These are phyloP conservation scores for Muscicapa comitata DNA, from an alignment of 2,797 vertebrate species.

Conservation along the genomic window DNA sequence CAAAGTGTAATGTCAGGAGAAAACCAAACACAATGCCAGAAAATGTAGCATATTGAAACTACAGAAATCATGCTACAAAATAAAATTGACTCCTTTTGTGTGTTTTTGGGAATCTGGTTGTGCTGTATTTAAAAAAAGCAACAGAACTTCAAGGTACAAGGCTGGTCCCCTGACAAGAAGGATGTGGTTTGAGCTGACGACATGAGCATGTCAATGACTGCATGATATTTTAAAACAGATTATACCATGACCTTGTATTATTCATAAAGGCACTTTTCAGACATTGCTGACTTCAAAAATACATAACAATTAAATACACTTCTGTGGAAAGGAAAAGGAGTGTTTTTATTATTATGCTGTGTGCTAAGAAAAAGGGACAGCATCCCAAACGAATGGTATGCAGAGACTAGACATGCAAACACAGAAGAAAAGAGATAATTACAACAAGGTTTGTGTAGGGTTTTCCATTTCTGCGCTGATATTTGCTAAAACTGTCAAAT, in stretches of 20 bases:
- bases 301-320: background rate
- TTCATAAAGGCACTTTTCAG: conserved; percentile 7
- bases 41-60: background rate
- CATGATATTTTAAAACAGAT: conserved; percentile 6
- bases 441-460: conserved; percentile 70
- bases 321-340: background rate
- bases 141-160: background rate
- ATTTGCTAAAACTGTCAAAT: conserved; percentile 32
- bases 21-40: background rate
- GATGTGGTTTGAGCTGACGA: background rate
- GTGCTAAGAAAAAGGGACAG: conserved; percentile 48
- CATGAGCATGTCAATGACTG: background rate
- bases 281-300: conserved; percentile 1
- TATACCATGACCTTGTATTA: background rate
- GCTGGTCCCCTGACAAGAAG: conserved; percentile 24
- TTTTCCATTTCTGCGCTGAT: conserved; percentile 68
- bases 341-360: background rate
- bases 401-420: conserved; percentile 71
- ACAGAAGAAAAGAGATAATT: conserved; percentile 79
- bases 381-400: conserved; percentile 66
- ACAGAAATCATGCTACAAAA: background rate
- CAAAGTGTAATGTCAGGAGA: background rate
- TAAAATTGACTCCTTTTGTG: background rate
- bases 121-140: background rate
- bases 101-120: background rate